Conservation (phyloP, 2,113 vertebrate species). For the Alligator mississippiensis region DNA sequence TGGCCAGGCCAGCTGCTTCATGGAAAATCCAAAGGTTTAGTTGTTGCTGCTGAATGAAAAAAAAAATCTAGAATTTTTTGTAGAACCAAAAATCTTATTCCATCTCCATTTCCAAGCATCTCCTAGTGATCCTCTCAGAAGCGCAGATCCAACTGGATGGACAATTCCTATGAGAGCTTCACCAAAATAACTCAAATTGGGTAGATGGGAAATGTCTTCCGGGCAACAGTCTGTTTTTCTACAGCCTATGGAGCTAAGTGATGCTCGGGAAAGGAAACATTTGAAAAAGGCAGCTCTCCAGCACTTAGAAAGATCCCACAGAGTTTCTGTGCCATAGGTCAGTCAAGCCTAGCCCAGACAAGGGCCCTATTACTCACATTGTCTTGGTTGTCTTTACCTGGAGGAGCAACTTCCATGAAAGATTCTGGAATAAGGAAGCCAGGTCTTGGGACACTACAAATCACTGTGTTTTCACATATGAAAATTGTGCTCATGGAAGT, state of each 20-base stretch:
- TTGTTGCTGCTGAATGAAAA: background rate
- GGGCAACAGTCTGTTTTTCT: background rate
- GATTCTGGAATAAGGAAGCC: background rate
- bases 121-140: background rate
- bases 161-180: background rate
- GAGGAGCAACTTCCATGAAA: background rate
- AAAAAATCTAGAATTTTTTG: background rate
- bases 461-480: background rate
- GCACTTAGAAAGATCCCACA: background rate
- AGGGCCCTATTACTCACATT: background rate
- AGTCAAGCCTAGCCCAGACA: background rate
- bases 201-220: background rate
- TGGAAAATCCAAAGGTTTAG: background rate
- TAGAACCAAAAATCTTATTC: background rate
- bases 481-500: background rate
- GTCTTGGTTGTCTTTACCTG: background rate
- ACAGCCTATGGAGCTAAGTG: background rate
- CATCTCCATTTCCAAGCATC: background rate
- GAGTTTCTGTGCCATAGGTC: conserved; percentile 5
- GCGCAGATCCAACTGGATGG: background rate
- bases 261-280: background rate
- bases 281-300: conserved; percentile 12
- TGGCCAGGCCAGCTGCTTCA: background rate
- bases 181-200: background rate
- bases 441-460: background rate